A percentile compares a stretch with the other conserved stretches of the same genome.
Conservation (phyloP, 2,797 vertebrate species). For the Esox masquinongy region DNA sequence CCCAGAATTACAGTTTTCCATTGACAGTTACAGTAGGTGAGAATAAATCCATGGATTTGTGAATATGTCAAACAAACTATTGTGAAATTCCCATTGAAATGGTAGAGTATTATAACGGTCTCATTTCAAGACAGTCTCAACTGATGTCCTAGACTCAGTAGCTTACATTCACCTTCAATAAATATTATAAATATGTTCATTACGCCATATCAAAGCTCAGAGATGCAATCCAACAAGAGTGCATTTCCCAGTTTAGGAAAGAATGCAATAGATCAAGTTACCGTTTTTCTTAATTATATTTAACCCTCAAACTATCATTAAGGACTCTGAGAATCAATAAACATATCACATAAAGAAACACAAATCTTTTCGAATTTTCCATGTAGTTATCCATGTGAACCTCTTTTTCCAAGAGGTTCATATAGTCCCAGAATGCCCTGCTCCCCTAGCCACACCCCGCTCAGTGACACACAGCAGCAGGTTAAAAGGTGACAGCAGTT, state of each 20-base stretch:
- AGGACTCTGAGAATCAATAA: slow-evolving; percentile 49
- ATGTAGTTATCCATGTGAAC: no score
- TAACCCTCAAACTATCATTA: slow-evolving; percentile 50
- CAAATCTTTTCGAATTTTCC: slow-evolving; percentile 48
- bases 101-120: slow-evolving; percentile 67
- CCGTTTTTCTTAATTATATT: slow-evolving; percentile 19
- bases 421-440: slow-evolving; percentile 69
- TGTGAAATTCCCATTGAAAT: slow-evolving; percentile 77
- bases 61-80: slow-evolving; percentile 61
- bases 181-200: slow-evolving; percentile 82
- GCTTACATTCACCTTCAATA: slow-evolving; percentile 86
- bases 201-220: slow-evolving; percentile 53
- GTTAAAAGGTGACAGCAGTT: slow-evolving; percentile 82
- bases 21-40: slow-evolving; percentile 67
- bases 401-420: no score
- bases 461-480: slow-evolving; percentile 27
- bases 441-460: slow-evolving; percentile 14
- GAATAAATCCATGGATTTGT: slow-evolving; percentile 61
- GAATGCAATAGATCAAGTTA: slow-evolving; percentile 55
- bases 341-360: slow-evolving; percentile 50
- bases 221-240: slow-evolving; percentile 37
- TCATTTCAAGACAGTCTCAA: slow-evolving; percentile 53
- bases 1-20: slow-evolving; percentile 67
- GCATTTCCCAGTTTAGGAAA: slow-evolving; percentile 42
- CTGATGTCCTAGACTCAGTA: slow-evolving; percentile 72